These are phyloP conservation scores for Luperina nickerlii DNA, from an alignment of 2,888 invertebrate species.

Conservation along the genomic window DNA sequence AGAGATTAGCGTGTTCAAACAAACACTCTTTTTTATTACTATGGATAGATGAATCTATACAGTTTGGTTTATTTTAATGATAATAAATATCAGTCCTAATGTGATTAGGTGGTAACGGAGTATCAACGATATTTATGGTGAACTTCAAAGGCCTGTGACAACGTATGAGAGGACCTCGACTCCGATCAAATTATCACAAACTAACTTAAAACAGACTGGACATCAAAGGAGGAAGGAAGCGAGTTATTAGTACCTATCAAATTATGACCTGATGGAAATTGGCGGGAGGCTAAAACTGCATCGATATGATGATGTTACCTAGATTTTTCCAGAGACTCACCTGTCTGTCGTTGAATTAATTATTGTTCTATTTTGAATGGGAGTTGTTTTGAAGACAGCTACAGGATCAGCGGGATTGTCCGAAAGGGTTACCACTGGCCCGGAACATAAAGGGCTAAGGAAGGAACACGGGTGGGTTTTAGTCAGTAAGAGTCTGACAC, in stretches of 20 bases:
- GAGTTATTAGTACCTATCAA: slow-evolving; percentile 71
- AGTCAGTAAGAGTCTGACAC: no score
- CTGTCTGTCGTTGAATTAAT: slow-evolving; percentile 3
- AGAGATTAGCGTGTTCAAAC: background rate
- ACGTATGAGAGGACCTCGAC: slow-evolving; percentile 43
- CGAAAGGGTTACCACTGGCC: no score
- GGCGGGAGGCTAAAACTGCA: slow-evolving; percentile 36
- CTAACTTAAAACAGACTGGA: slow-evolving; percentile 70
- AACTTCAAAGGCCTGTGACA: slow-evolving; percentile 63
- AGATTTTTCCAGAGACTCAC: slow-evolving; percentile 26
- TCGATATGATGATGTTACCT: background rate
- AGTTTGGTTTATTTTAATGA: slow-evolving; percentile 23
- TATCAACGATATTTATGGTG: slow-evolving; percentile 53
- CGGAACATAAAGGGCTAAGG: no score
- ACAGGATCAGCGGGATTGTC: no score
- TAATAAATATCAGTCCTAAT: slow-evolving; percentile 42
- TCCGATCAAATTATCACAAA: slow-evolving; percentile 78
- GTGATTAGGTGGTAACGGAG: slow-evolving; percentile 37
- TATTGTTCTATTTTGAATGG: background rate
- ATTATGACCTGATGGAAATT: slow-evolving; percentile 70
- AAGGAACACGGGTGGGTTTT: no score
- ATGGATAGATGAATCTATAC: no score
- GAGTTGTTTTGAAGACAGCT: background rate
- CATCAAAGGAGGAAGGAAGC: slow-evolving; percentile 76
- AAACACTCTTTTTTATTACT: background rate